A percentile compares a stretch with the other conserved stretches of the same genome.
phyloP scores from a whole-genome alignment of 2,888 invertebrate species.

The Sinotaia quadrata region DNA sequence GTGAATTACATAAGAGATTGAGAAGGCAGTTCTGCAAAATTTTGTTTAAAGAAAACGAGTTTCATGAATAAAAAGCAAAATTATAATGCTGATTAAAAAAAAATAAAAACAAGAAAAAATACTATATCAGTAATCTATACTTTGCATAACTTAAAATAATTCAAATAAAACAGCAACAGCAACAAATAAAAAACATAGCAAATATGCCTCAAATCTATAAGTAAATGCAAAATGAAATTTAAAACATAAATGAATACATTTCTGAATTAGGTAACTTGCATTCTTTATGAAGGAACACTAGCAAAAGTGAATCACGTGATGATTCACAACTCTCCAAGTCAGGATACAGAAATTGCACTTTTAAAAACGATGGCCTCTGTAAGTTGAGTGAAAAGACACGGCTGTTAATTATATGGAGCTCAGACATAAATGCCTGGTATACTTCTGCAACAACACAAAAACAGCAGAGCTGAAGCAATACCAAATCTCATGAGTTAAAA shows the following conservation, averaged over 20 bases:
- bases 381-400: constrained; percentile 66
- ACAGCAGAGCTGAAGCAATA: no score
- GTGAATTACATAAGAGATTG: no score
- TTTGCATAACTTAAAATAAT: not conserved
- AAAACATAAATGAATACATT: not conserved
- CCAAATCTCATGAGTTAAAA: no score
- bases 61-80: no score
- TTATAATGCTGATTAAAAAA: no score
- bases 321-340: constrained; percentile 15
- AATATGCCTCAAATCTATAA: not conserved
- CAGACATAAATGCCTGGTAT: constrained; percentile 62
- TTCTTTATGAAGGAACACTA: constrained; percentile 66
- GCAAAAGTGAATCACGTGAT: constrained; percentile 58
- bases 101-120: no score
- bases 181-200: not conserved
- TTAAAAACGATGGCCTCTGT: constrained; percentile 58
- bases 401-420: constrained; percentile 55
- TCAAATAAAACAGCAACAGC: not conserved
- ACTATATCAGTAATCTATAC: not conserved
- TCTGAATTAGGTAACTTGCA: constrained; percentile 47
- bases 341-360: constrained; percentile 65
- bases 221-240: not conserved
- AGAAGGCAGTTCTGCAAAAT: no score
- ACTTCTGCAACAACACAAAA: constrained; percentile 43
- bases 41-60: no score